Conservation (phyloP, 2,797 vertebrate species). For the Discoglossus pictus region DNA sequence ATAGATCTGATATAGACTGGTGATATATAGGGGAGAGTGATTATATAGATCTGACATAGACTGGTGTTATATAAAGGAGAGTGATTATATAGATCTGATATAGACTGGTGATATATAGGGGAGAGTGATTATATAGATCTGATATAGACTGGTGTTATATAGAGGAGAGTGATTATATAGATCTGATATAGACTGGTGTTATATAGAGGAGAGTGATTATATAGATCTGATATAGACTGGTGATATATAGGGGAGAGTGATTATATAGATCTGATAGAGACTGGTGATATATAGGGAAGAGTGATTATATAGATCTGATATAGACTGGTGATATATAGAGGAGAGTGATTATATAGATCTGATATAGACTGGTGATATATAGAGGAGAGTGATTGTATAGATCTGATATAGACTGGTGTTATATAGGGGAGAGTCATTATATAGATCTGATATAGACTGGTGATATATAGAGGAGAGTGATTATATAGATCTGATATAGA, state of each 20-base stretch:
- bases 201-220: too few relatives aligned
- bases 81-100: neutral
- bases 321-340: neutral
- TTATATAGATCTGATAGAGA: neutral
- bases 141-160: neutral
- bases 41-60: neutral
- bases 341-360: too few relatives aligned
- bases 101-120: neutral
- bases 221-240: conserved; percentile 2
- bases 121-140: neutral
- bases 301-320: neutral
- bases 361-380: neutral
- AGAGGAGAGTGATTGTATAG: neutral
- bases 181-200: neutral
- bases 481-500: too few relatives aligned
- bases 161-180: neutral
- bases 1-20: neutral
- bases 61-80: too few relatives aligned
- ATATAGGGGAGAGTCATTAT: too few relatives aligned
- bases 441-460: neutral
- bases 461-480: neutral
- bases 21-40: too few relatives aligned
- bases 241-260: too few relatives aligned
- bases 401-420: neutral
- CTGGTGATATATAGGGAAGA: neutral